Evolutionary conservation across 2,113 vertebrate species (phyloP), one percentile per base, ranked within the genome.

Genomic region (Leuciscus idus): DNA sequence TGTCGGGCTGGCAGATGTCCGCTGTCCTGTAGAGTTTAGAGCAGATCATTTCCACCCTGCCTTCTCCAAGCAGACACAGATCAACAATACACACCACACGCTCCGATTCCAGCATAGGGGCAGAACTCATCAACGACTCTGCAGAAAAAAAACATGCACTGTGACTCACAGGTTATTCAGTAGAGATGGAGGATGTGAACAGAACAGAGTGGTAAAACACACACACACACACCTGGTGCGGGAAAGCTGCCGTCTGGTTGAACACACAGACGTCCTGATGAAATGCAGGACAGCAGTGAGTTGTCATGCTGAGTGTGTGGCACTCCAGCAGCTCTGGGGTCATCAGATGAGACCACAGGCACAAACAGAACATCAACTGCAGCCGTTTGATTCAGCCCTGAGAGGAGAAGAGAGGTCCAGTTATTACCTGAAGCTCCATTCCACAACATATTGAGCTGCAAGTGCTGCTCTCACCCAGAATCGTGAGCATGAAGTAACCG

Each of bases 361-460:
- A 96, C 89, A 88, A 96, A 97, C 0, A 95, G 91, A 83, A 96
- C 94, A 82, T 97, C 95, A 1, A 97, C 89, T 6, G 97, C 96
- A 9, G 94, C 88, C 79, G 96, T 92, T 11, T 96, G 96, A 90
- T 98, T 98, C 85, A 98, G 91, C 46, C 97, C 97, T 99, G 90
- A 21, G 76, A 89, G 88, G 88, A 39, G 23, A 13, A 81, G 43
- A 74, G 48, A 26, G 52, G 77, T 28, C 36, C 12, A 23, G 23
- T 26, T 21, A 61, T 55, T 10, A 84, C 23, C 64, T 61, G 48
- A 23, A 43, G 84, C 68, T 80, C 39, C 75, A n/a, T 43, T 88
- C 46, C 17, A 39, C 6, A 52, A 74, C 33, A 59, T 23, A 12
- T 21, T 61, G 2, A 43, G n/a, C 55, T 30, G 81, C 21, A 46